phyloP scores from a whole-genome alignment of 2,113 vertebrate genomes.

The Delphinapterus leucas region DNA sequence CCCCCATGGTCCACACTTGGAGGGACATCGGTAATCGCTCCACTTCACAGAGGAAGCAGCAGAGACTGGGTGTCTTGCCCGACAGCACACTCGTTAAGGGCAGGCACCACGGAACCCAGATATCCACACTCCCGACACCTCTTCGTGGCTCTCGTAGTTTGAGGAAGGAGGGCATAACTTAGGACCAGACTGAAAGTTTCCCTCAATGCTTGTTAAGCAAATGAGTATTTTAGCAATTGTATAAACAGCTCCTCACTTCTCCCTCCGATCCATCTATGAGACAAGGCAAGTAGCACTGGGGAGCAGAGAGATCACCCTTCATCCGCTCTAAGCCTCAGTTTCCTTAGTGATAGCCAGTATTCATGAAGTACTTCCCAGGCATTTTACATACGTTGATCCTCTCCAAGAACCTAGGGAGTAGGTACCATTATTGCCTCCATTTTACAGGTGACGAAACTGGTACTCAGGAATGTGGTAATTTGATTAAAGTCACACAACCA shows the following conservation, averaged over 20 bases:
- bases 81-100: fast-evolving
- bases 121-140: no score
- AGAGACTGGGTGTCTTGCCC: neutral
- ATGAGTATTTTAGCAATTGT: neutral
- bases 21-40: neutral
- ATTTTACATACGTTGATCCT: neutral
- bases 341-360: neutral
- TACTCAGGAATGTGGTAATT: neutral
- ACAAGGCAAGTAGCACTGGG: neutral
- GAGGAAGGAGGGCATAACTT: neutral
- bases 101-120: neutral
- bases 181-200: neutral
- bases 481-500: neutral
- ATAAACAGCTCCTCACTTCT: neutral
- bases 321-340: neutral
- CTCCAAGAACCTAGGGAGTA: neutral
- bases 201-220: neutral
- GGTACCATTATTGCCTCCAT: neutral
- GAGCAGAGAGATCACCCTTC: neutral
- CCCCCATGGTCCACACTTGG: neutral
- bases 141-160: neutral
- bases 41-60: neutral
- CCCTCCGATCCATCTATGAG: neutral
- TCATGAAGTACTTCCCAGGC: neutral
- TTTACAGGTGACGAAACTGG: neutral